Evolutionary conservation across 53 echinoderm and acorn worm species (phyloP), one percentile per base, ranked within the genome.

Genomic region (Temnopleurus reevesii): DNA sequence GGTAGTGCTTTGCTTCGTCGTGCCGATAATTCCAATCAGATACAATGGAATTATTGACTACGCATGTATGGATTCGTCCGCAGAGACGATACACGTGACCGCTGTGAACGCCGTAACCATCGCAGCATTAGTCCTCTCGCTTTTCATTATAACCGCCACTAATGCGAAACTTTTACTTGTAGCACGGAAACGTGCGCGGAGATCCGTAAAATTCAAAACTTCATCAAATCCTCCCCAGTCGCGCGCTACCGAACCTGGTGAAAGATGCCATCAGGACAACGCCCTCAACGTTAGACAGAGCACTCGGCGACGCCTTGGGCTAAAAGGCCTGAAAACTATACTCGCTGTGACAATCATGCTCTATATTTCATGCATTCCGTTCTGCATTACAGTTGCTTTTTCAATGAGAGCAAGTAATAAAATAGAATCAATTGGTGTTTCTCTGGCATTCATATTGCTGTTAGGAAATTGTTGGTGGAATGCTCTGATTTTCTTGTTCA

Each of bases 291-390:
- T 12, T 26, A 15, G 28, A 2, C 18, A 28, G 10, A 49, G 15
- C 49, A 15, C 49, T 49, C 49, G 49, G 15, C 10, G 10, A 9
- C 30, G 17, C 4, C 18, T 53, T 19, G 81, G 81, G 31, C 31
- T 81, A 8, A 81, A 81, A 45, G 81, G 81, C 30, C 45, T 81
- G 27, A 81, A 53, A 47, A 81, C 81, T 19, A 4, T 81, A 28
- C 51, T 81, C 27, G 53, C 26, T 23, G 33, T 54, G 10, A 81
- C 81, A 4, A 3, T 10, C 1, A 45, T 81, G 31, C 53, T 81
- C 55, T 81, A 81, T 53, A 13, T 29, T 7, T 49, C 81, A 2
- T 81, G 81, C 19, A 54, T 81, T 5, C 81, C 81, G 10, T 53
- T 53, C 33, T 81, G 81, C 19, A 8, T 1, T 6, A 9, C 53